phyloP scores from a whole-genome alignment of 1,140 invertebrate genomes.

The Pseudomyrmex concolor region DNA sequence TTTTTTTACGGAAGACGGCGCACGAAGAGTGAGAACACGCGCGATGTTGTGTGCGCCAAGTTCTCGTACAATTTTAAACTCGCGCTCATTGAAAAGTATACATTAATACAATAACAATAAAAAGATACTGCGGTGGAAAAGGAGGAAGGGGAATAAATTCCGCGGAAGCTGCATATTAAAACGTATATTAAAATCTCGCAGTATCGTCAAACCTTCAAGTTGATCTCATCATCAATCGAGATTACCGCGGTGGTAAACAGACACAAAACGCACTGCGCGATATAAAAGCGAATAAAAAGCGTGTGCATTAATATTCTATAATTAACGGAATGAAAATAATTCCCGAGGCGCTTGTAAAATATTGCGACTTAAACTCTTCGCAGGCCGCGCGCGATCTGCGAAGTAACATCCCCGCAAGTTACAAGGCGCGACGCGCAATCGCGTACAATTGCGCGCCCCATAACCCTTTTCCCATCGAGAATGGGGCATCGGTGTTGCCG shows the following conservation, averaged over 20 bases:
- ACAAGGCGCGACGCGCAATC: conserved; percentile 38
- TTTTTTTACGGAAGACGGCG: neutral
- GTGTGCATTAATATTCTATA: no score
- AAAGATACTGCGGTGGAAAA: no score
- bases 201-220: no score
- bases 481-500: neutral
- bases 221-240: no score
- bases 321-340: conserved; percentile 14
- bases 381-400: neutral
- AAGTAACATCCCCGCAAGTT: conserved; percentile 22
- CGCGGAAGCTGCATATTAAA: no score
- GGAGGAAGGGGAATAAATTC: no score
- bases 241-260: no score
- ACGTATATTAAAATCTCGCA: no score
- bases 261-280: no score
- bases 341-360: neutral
- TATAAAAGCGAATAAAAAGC: no score
- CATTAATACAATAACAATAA: neutral
- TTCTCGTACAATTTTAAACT: neutral
- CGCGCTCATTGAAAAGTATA: no score
- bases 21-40: neutral
- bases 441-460: conserved; percentile 23
- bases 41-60: neutral
- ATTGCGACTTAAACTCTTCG: neutral
- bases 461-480: conserved; percentile 29